phyloP scores from a whole-genome alignment of 2,113 vertebrate genomes.

The Raja brachyura region DNA sequence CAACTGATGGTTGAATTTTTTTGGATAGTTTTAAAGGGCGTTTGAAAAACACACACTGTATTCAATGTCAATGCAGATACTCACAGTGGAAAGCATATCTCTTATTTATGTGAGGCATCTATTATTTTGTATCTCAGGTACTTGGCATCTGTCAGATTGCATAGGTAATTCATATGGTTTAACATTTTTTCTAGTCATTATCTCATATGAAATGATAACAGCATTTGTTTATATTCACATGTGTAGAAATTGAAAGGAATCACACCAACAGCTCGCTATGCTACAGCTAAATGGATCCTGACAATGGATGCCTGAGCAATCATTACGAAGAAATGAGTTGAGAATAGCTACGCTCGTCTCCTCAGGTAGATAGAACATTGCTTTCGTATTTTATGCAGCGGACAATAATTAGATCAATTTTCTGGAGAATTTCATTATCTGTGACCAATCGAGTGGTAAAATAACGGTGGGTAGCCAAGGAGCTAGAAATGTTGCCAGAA shows the following conservation, averaged over 20 bases:
- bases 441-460: not conserved
- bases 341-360: not conserved
- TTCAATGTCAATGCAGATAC: not conserved
- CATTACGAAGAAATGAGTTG: not conserved
- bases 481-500: not conserved
- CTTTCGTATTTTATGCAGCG: not conserved
- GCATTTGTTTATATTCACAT: not conserved
- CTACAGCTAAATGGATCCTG: not conserved
- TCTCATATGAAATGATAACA: not conserved
- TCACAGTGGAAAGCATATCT: not conserved
- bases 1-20: too few relatives aligned
- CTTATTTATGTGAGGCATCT: not conserved
- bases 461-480: not conserved
- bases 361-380: not conserved
- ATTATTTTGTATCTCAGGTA: not conserved
- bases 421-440: not conserved
- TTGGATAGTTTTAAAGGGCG: not conserved
- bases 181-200: not conserved
- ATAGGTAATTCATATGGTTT: not conserved
- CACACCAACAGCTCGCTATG: not conserved
- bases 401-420: conserved; percentile 10
- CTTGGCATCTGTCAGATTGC: not conserved
- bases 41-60: not conserved
- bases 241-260: not conserved
- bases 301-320: not conserved